Evolutionary conservation across 2,113 vertebrate species (phyloP).

Genomic region (Stegostoma tigrinum): DNA sequence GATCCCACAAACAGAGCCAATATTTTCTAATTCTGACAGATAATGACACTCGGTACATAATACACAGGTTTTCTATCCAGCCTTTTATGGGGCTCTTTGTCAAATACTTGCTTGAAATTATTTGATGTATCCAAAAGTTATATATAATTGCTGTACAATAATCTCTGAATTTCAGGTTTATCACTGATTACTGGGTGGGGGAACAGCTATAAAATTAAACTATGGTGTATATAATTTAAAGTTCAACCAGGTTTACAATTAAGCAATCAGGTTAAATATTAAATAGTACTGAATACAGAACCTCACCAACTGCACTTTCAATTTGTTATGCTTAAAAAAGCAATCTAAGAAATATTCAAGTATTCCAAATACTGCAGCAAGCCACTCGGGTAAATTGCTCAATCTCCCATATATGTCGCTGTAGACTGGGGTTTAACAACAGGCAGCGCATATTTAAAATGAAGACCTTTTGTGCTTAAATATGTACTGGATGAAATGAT

Average conservation of each 20-base stretch:
- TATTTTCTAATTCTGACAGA: too few species aligned
- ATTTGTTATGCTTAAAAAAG: not conserved
- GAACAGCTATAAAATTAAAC: not conserved
- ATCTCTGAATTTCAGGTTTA: not conserved
- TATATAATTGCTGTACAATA: not conserved
- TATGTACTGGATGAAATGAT: not conserved
- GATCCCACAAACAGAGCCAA: too few species aligned
- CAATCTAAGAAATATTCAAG: not conserved
- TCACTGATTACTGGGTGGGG: not conserved
- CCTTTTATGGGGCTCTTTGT: too few species aligned
- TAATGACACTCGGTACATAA: too few species aligned
- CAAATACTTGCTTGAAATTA: too few species aligned
- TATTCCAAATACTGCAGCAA: not conserved
- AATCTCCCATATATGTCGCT: not conserved
- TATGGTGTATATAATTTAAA: not conserved
- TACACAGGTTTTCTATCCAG: too few species aligned
- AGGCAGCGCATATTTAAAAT: not conserved
- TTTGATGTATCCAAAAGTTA: too few species aligned
- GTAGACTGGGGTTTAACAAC: not conserved
- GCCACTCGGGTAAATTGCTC: not conserved
- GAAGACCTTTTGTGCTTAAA: not conserved
- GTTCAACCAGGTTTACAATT: not conserved
- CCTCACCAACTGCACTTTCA: not conserved
- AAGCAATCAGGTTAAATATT: not conserved
- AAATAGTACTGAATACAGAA: not conserved